Evolutionary conservation across 2,113 vertebrate species (phyloP).

Genomic region (Epinephelus cyanopodus): DNA sequence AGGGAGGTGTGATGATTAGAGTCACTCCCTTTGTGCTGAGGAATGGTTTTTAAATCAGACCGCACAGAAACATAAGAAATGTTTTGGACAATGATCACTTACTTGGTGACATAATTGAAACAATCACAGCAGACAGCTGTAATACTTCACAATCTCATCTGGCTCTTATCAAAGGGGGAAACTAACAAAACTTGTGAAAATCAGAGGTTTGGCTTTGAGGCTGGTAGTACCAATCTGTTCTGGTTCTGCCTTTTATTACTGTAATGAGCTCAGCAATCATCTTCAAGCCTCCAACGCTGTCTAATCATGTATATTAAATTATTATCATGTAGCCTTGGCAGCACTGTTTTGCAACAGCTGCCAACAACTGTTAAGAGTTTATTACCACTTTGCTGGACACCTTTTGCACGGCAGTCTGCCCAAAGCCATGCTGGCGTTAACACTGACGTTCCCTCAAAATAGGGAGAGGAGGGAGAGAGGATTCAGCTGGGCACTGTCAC

Average conservation of each 20-base stretch:
- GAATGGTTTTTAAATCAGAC: slow-evolving; percentile 23
- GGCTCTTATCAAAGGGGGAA: slow-evolving; percentile 43
- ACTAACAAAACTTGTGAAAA: slow-evolving; percentile 23
- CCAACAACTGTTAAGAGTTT: slow-evolving; percentile 21
- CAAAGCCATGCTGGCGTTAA: slow-evolving; percentile 15
- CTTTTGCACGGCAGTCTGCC: background rate
- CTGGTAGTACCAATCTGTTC: slow-evolving; percentile 24
- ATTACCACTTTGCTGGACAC: slow-evolving; percentile 6
- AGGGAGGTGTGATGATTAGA: background rate
- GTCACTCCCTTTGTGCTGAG: background rate
- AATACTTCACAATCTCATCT: slow-evolving; percentile 28
- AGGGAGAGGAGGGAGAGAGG: background rate
- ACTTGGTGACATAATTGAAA: slow-evolving; percentile 6
- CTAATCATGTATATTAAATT: slow-evolving; percentile 19
- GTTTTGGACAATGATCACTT: slow-evolving; percentile 2
- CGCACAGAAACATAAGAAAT: background rate
- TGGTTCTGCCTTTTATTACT: slow-evolving; percentile 32
- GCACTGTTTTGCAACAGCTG: slow-evolving; percentile 13
- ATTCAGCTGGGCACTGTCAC: slow-evolving; percentile 28
- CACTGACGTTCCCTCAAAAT: background rate
- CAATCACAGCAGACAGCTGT: background rate
- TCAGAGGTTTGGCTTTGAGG: background rate
- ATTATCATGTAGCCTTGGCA: background rate
- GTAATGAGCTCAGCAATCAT: slow-evolving; percentile 21
- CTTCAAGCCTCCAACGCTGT: background rate